Base-by-base conservation (phyloP, 2,888 invertebrate genomes). In the Drosophila phalerata region DNA sequence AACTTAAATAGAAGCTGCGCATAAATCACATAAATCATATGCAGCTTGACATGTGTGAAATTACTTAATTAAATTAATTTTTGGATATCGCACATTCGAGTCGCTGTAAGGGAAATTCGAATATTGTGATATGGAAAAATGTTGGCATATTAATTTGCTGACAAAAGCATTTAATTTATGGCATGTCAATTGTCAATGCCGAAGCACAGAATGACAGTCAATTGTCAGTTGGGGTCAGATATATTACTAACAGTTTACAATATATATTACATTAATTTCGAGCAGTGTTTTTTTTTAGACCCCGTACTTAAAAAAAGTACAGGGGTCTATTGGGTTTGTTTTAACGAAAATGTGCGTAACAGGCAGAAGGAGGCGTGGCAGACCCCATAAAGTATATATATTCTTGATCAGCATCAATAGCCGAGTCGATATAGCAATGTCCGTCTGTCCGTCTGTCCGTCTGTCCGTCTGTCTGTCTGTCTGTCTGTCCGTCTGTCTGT, bases 21-120 rank as follows among this genome's bases (percentile, higher is more conserved):
- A 85, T 87, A 85, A 84, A 87, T 83, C 88, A 69, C 81, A 85
- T 87, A 85, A 84, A 87, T 83, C 88, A 81, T 71, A 71, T 73
- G 66, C 49, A 55, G 61, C 65, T 67, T 79, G 88, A 73, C 88
- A 85, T 81, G 82, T 79, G 80, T 81, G 77, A 81, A 85, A 79
- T 77, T 83, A 83, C 83, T 87, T 85, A 88, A 82, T 82, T 78
- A 76, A 82, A 82, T 82, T 87, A 84, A 83, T 79, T 85, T 80
- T 73, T 60, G 63, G 45, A 71, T 57, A 65, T 52, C 53, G 53
- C 67, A 51, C 11, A 28, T 13, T 22, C 28, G 15, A 64, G 19
- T 15, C 17, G 37, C n/a, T 25, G 40, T 10, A 6, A 6, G 30
- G 25, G 17, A 34, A 9, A 42, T 38, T 22, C 38, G 42, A 25